Percentiles rank a stretch among this genome's conserved stretches.
Conservation (phyloP, 1,140 invertebrate species). For the Alviniconcha marisindica region DNA sequence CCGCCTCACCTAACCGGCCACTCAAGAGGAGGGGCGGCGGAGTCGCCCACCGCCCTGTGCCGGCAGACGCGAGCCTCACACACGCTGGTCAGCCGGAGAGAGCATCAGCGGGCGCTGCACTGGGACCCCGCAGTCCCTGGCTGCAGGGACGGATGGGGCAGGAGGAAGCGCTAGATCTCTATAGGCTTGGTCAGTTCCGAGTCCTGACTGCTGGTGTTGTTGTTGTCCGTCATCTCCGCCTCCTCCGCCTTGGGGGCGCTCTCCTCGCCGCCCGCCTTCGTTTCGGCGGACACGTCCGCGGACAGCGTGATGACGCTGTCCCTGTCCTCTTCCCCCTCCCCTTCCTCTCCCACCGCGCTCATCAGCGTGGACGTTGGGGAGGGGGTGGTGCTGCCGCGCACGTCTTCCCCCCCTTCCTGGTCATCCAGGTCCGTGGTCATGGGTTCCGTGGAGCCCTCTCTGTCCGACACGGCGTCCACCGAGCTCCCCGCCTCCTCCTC, state of each 20-base stretch:
- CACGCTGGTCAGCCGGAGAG: background rate
- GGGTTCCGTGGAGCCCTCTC: background rate
- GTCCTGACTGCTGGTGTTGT: conserved; percentile 27
- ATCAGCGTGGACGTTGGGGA: background rate
- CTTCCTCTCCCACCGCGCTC: background rate
- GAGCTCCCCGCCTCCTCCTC: background rate
- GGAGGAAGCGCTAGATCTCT: conserved; percentile 24
- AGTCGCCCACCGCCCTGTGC: too few relatives aligned
- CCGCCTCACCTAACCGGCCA: too few relatives aligned
- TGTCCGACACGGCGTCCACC: background rate
- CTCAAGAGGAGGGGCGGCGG: too few relatives aligned
- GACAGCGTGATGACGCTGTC: conserved; percentile 4
- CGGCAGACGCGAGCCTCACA: too few relatives aligned
- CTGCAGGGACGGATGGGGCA: too few relatives aligned
- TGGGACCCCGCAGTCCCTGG: too few relatives aligned
- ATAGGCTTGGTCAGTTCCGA: conserved; percentile 32
- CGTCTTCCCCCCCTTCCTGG: background rate
- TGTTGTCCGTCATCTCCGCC: conserved; percentile 2
- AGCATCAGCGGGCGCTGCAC: background rate
- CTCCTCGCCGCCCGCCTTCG: background rate
- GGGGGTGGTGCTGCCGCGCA: conserved; percentile 1
- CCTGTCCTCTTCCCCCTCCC: background rate
- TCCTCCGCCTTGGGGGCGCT: background rate
- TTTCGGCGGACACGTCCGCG: background rate
- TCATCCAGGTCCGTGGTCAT: conserved; percentile 36